Conservation (phyloP, 2,888 invertebrate genomes). For the Panzeria rudis region DNA sequence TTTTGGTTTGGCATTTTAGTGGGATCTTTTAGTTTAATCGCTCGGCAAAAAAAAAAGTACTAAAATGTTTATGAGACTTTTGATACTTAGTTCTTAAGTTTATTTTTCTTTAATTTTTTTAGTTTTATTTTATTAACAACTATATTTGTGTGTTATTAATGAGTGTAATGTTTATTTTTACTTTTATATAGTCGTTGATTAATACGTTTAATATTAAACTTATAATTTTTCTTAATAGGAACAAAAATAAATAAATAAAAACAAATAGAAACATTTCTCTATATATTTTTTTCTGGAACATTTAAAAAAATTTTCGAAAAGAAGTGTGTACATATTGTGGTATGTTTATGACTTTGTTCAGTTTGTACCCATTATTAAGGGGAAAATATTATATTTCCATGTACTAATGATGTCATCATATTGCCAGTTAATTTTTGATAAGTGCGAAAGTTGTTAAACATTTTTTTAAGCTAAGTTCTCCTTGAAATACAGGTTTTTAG, state of each 20-base stretch:
- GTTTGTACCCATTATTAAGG: too few species aligned
- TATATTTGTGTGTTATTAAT: constrained; percentile 58
- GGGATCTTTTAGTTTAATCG: constrained; percentile 38
- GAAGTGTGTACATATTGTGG: background rate
- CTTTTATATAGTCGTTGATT: constrained; percentile 62
- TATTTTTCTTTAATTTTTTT: constrained; percentile 8
- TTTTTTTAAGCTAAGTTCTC: too few species aligned
- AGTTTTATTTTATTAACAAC: constrained; percentile 26
- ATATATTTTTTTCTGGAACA: background rate
- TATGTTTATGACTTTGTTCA: too few species aligned
- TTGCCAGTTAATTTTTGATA: too few species aligned
- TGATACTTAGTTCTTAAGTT: constrained; percentile 1
- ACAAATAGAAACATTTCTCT: background rate
- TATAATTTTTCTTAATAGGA: background rate
- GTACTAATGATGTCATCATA: too few species aligned
- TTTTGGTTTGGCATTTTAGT: constrained; percentile 61
- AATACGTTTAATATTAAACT: constrained; percentile 28
- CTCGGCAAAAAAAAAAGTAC: constrained; percentile 29
- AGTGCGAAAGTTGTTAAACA: too few species aligned
- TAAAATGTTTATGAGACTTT: constrained; percentile 30
- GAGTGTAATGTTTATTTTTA: constrained; percentile 42
- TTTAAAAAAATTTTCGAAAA: background rate
- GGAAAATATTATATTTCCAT: too few species aligned
- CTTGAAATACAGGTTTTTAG: too few species aligned
- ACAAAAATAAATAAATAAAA: background rate